phyloP scores from a whole-genome alignment of 1,140 invertebrate species.

The Copidosoma floridanum region DNA sequence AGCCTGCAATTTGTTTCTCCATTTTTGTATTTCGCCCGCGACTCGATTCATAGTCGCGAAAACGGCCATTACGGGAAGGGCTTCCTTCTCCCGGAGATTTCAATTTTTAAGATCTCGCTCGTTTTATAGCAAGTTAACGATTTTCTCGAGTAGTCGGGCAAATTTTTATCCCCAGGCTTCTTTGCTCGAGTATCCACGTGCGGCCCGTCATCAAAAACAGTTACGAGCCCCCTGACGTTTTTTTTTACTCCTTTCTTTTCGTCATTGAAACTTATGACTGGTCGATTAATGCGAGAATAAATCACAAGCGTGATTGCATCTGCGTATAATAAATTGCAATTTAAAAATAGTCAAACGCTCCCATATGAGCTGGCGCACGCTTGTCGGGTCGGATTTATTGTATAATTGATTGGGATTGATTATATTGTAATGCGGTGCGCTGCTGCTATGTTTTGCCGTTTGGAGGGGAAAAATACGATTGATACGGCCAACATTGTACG shows the following conservation, averaged over 20 bases:
- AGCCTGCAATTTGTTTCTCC: slow-evolving; percentile 14
- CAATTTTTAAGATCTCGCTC: background rate
- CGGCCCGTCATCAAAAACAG: too few species aligned
- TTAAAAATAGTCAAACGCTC: too few species aligned
- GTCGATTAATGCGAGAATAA: too few species aligned
- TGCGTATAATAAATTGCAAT: too few species aligned
- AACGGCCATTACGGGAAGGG: background rate
- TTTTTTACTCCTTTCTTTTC: too few species aligned
- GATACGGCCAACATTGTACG: background rate
- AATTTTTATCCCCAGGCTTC: too few species aligned
- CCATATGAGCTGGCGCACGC: too few species aligned
- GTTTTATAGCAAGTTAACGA: background rate
- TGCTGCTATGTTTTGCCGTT: background rate
- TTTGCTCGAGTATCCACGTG: too few species aligned
- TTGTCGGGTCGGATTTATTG: background rate
- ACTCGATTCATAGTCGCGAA: background rate
- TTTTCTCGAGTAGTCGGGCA: too few species aligned
- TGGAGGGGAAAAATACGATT: background rate
- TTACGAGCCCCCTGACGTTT: too few species aligned
- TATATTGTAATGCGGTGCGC: background rate
- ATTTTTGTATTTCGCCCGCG: background rate
- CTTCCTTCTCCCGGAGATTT: background rate
- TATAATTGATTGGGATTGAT: background rate
- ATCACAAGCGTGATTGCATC: too few species aligned
- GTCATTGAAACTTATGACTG: too few species aligned